Percentiles rank a stretch among this genome's conserved stretches.
phyloP scores from a whole-genome alignment of 2,888 invertebrate genomes.

The Callosobruchus maculatus region DNA sequence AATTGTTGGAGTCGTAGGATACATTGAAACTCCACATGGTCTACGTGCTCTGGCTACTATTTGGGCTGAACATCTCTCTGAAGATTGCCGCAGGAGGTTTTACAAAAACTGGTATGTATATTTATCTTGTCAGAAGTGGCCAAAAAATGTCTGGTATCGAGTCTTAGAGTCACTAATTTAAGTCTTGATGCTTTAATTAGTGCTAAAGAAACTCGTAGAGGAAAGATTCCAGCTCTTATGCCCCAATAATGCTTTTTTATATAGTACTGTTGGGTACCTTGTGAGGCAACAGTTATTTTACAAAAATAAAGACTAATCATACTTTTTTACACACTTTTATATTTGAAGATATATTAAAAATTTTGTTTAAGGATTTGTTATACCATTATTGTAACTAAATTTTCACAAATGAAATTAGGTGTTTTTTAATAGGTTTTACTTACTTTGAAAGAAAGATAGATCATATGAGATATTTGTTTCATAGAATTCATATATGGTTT shows the following conservation, averaged over 20 bases:
- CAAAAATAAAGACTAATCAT: too few relatives aligned
- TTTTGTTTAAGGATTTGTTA: too few relatives aligned
- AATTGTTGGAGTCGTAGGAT: slow-evolving; percentile 95
- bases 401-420: too few relatives aligned
- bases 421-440: too few relatives aligned
- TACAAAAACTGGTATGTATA: slow-evolving; percentile 96
- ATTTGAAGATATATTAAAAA: too few relatives aligned
- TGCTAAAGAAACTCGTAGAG: slow-evolving; percentile 47
- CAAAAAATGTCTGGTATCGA: slow-evolving; percentile 18
- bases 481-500: too few relatives aligned
- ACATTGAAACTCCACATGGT: slow-evolving; percentile 98
- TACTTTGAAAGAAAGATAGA: too few relatives aligned
- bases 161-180: slow-evolving; percentile 44
- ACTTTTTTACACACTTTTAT: too few relatives aligned
- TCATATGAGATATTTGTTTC: too few relatives aligned
- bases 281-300: slow-evolving; percentile 48
- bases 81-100: slow-evolving; percentile 97
- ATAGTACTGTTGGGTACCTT: slow-evolving; percentile 39
- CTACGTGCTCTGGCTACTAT: slow-evolving; percentile 91
- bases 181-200: slow-evolving; percentile 30
- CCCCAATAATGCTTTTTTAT: slow-evolving; percentile 30
- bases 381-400: too few relatives aligned
- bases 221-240: slow-evolving; percentile 47
- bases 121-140: not conserved
- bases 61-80: slow-evolving; percentile 98